These are phyloP conservation scores for Macquaria australasica DNA, from an alignment of 2,113 vertebrate genomes.

Conservation along the genomic window DNA sequence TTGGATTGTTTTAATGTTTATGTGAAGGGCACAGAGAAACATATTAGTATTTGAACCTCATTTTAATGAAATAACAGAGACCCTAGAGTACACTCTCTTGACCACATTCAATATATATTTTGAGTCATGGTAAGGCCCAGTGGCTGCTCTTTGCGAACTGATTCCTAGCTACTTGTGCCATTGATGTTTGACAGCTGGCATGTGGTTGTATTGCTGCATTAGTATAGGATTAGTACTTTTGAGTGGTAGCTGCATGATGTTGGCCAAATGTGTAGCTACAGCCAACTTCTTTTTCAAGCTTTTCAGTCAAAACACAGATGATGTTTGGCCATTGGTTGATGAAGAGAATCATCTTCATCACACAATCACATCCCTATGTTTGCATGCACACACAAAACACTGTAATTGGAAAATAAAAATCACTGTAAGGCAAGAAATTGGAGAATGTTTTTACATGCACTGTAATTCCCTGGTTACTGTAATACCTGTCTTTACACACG, in stretches of 20 bases:
- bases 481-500: neutral
- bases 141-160: neutral
- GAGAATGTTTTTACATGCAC: neutral
- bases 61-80: neutral
- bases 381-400: neutral
- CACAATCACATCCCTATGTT: neutral
- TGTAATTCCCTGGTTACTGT: neutral
- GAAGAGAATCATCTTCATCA: neutral
- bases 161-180: neutral
- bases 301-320: slow-evolving; percentile 8
- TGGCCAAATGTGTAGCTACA: neutral
- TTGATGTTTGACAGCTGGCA: neutral
- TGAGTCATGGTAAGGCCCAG: neutral
- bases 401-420: neutral
- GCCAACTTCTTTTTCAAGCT: neutral
- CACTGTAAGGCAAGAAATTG: neutral
- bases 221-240: neutral
- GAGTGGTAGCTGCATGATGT: neutral
- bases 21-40: neutral
- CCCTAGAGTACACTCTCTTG: neutral
- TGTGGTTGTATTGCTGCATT: neutral
- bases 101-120: neutral
- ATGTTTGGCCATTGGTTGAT: neutral
- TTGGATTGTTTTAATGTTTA: neutral
- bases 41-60: neutral